Evolutionary conservation across 2,888 invertebrate genomes (phyloP), one percentile per base, ranked within the genome.

Genomic region (Eristalis intricaria): DNA sequence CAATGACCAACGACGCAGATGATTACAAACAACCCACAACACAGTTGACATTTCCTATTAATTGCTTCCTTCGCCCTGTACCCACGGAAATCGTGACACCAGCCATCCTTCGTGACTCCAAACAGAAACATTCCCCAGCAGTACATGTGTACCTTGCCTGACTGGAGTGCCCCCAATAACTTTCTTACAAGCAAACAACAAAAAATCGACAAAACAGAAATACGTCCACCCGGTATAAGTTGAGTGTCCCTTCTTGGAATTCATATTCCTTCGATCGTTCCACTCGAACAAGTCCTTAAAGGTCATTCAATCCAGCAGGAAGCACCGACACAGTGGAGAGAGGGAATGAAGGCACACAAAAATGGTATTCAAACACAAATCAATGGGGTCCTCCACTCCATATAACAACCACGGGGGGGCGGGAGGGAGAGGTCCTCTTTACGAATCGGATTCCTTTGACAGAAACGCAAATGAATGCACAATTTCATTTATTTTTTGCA

Each of bases 401-500:
- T 43, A 3, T 15, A 43, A 43, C 38, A 8, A 40, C 38, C 38
- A 13, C 38, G 15, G 38, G 38, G 13, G 13, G 2, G 13, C 13
- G 3, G 10, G 10, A 2, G 13, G 13, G 38, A 8, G 35, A 5
- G 19, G 19, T 7, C 50, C 50, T 19, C 19, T 50, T 50, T 50
- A 1, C 19, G 50, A 50, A 19, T 50, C 50, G 19, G 50, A 50
- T 60, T 60, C 60, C 60, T 60, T 60, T 60, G 60, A 60, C 60
- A 29, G 23, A 22, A 56, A 56, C 19, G n/a, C 56, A 56, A 56
- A 56, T 64, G 29, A 66, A 35, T 66, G 65, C 65, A 66, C 65
- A 66, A 66, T 66, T 66, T 66, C 65, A 66, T 66, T 64, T 66
- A 66, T 32, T 66, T 35, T 66, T 66, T 66, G 65, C 40, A 66